phyloP scores from a whole-genome alignment of 1,140 invertebrate genomes.

The Zophobas morio region DNA sequence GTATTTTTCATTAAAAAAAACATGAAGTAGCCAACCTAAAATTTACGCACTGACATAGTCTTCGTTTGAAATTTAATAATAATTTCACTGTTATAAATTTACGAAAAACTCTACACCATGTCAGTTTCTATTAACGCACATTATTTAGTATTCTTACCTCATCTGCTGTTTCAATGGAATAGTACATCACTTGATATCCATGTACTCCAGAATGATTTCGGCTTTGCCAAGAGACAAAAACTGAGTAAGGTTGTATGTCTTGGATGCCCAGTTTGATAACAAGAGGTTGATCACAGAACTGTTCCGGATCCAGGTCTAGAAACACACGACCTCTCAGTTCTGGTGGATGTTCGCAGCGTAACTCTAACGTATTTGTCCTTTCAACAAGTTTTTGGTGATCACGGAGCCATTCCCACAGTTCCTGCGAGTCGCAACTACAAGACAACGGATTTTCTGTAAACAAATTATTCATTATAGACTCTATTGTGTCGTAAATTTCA shows the following conservation, averaged over 20 bases:
- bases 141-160: constrained; percentile 65
- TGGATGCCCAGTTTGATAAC: constrained; percentile 87
- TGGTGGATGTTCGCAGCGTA: constrained; percentile 84
- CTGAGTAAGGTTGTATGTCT: constrained; percentile 90
- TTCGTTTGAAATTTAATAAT: too few relatives aligned
- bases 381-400: constrained; percentile 84
- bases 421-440: constrained; percentile 87
- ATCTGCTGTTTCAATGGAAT: constrained; percentile 77
- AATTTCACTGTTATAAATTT: too few relatives aligned
- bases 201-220: constrained; percentile 88
- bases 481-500: neutral
- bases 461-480: neutral
- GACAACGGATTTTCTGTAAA: constrained; percentile 86
- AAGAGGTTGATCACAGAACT: constrained; percentile 86
- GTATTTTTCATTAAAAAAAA: too few relatives aligned
- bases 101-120: too few relatives aligned
- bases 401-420: constrained; percentile 89
- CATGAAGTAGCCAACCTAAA: too few relatives aligned
- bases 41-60: too few relatives aligned
- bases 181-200: constrained; percentile 90
- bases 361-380: constrained; percentile 68
- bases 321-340: constrained; percentile 83
- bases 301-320: constrained; percentile 81
- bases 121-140: neutral
- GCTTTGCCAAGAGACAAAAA: constrained; percentile 90